Evolutionary conservation across 2,888 invertebrate species (phyloP).

Genomic region (Catocala nupta): DNA sequence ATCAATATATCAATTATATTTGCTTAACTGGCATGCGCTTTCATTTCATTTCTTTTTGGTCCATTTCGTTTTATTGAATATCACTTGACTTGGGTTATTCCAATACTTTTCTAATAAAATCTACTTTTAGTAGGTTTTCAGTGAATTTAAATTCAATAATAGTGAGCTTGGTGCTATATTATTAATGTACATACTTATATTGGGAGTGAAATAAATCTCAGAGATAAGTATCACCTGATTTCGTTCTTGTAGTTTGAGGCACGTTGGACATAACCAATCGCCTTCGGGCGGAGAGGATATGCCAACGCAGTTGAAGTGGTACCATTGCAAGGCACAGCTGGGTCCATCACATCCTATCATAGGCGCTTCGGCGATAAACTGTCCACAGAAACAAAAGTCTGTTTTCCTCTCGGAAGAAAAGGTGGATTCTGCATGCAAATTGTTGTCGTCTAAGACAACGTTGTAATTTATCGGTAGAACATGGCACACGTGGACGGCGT

Average conservation of each 20-base stretch:
- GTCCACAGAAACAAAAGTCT: slow-evolving; percentile 69
- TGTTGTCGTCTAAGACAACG: slow-evolving; percentile 34
- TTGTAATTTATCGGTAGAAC: slow-evolving; percentile 66
- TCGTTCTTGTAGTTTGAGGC: slow-evolving; percentile 43
- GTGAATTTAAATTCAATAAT: not conserved
- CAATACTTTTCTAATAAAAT: slow-evolving; percentile 31
- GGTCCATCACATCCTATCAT: slow-evolving; percentile 77
- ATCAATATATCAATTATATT: not conserved
- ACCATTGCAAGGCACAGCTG: slow-evolving; percentile 68
- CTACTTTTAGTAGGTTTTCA: slow-evolving; percentile 1
- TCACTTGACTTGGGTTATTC: slow-evolving; percentile 28
- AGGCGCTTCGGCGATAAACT: slow-evolving; percentile 55
- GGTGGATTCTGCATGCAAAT: slow-evolving; percentile 35
- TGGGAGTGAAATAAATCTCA: not conserved
- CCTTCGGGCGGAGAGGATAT: slow-evolving; percentile 66
- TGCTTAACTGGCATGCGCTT: not conserved
- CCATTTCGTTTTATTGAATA: slow-evolving; percentile 30
- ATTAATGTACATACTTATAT: no score
- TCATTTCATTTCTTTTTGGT: not conserved
- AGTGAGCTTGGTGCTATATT: not conserved
- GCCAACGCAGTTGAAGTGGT: slow-evolving; percentile 72
- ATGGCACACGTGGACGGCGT: slow-evolving; percentile 69
- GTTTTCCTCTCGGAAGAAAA: slow-evolving; percentile 49
- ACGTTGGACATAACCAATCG: slow-evolving; percentile 71
- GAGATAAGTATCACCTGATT: slow-evolving; percentile 36